These are phyloP conservation scores for Metallyticus violacea DNA, from an alignment of 2,888 invertebrate genomes.

Conservation along the genomic window DNA sequence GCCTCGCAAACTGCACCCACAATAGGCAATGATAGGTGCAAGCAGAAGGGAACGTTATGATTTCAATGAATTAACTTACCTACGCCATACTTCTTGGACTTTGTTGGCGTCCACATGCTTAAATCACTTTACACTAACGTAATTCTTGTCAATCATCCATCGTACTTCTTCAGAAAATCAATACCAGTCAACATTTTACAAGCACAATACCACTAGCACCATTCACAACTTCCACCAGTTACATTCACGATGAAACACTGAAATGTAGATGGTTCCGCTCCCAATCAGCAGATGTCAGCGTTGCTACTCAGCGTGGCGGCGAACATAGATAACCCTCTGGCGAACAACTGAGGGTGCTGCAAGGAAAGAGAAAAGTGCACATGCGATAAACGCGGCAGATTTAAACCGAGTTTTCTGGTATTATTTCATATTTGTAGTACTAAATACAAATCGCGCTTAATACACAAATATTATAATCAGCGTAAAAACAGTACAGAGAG, in stretches of 20 bases:
- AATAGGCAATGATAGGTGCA: not conserved
- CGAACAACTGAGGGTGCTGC: not conserved
- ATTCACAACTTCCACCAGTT: not conserved
- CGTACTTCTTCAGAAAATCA: slow-evolving; percentile 15
- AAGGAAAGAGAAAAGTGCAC: too few species aligned
- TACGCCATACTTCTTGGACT: slow-evolving; percentile 70
- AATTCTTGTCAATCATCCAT: slow-evolving; percentile 19
- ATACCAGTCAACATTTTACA: slow-evolving; percentile 17
- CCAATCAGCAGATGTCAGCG: not conserved
- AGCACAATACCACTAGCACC: not conserved
- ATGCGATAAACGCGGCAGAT: too few species aligned
- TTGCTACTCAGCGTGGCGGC: too few species aligned
- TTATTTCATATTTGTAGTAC: too few species aligned
- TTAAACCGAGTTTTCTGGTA: too few species aligned
- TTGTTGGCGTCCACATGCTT: slow-evolving; percentile 70
- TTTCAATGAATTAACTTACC: slow-evolving; percentile 54
- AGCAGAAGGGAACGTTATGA: not conserved
- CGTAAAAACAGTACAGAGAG: too few species aligned
- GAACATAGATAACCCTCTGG: too few species aligned
- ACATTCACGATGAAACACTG: not conserved
- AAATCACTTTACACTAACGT: not conserved
- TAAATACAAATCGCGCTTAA: too few species aligned
- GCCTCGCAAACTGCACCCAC: not conserved
- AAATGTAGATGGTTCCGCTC: not conserved
- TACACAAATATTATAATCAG: too few species aligned